Conservation (phyloP, 1,140 invertebrate species). For the Antheraea pernyi region DNA sequence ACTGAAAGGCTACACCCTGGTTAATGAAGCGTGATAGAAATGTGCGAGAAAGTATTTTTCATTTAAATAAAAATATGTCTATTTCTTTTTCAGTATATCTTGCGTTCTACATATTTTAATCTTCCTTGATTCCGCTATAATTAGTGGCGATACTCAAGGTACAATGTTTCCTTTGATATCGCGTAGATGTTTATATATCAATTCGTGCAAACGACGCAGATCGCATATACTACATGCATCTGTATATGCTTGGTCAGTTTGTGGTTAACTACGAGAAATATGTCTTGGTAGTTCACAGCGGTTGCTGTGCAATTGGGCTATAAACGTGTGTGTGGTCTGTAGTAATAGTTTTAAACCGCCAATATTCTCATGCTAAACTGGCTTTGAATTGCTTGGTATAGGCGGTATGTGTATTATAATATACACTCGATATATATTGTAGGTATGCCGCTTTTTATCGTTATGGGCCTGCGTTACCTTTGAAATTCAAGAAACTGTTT, state of each 20-base stretch:
- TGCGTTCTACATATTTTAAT: background rate
- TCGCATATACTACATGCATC: background rate
- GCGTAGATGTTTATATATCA: background rate
- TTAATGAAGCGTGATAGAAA: conserved; percentile 9
- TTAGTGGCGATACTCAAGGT: too few species aligned
- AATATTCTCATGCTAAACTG: background rate
- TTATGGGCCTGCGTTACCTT: background rate
- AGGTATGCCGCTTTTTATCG: background rate
- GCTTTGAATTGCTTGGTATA: background rate
- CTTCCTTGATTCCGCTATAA: background rate
- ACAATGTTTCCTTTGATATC: background rate
- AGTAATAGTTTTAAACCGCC: background rate
- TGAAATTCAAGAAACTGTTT: background rate
- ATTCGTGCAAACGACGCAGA: background rate
- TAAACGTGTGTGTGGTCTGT: background rate
- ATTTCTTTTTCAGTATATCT: background rate
- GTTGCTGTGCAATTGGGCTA: background rate
- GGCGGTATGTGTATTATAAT: background rate
- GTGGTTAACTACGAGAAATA: background rate
- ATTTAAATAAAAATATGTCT: background rate
- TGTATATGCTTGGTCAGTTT: background rate
- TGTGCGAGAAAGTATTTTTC: background rate
- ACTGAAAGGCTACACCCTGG: conserved; percentile 6
- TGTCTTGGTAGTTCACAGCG: background rate
- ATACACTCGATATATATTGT: background rate